These are phyloP conservation scores for Phyllotreta cruciferae DNA, from an alignment of 2,888 invertebrate genomes.

Conservation along the genomic window DNA sequence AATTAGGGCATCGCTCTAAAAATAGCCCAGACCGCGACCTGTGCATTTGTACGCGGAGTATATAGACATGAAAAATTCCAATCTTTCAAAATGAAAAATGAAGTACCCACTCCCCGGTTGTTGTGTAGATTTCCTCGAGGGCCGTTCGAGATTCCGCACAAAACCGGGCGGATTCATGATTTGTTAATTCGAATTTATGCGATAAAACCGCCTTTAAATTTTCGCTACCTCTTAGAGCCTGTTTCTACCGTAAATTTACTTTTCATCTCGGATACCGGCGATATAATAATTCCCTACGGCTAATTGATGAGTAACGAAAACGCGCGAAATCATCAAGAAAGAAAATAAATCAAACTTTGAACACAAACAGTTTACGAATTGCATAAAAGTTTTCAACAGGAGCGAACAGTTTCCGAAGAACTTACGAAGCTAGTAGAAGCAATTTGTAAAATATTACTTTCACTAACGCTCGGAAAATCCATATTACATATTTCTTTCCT, in stretches of 20 bases:
- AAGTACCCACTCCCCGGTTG: background rate
- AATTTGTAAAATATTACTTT: background rate
- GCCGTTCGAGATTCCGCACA: background rate
- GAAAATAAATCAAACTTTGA: too few species aligned
- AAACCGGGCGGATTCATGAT: background rate
- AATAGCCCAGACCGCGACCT: constrained; percentile 34
- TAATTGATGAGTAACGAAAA: too few species aligned
- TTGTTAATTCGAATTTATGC: background rate
- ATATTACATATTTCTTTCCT: constrained; percentile 1
- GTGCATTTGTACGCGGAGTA: constrained; percentile 27
- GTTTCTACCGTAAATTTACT: too few species aligned
- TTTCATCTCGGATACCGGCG: too few species aligned
- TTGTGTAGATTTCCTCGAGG: background rate
- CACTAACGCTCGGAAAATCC: background rate
- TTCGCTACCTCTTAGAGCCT: too few species aligned
- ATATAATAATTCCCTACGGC: too few species aligned
- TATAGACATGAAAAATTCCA: constrained; percentile 21
- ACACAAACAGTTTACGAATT: too few species aligned
- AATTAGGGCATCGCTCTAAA: constrained; percentile 41
- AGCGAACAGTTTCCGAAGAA: background rate
- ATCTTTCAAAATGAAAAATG: constrained; percentile 20
- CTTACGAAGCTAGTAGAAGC: background rate
- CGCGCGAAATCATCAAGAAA: too few species aligned
- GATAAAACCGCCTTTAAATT: too few species aligned
- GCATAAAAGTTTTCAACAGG: too few species aligned